A percentile compares a stretch with the other conserved stretches of the same genome.
Conservation (phyloP, 2,113 vertebrate species). For the Anhinga rufa region DNA sequence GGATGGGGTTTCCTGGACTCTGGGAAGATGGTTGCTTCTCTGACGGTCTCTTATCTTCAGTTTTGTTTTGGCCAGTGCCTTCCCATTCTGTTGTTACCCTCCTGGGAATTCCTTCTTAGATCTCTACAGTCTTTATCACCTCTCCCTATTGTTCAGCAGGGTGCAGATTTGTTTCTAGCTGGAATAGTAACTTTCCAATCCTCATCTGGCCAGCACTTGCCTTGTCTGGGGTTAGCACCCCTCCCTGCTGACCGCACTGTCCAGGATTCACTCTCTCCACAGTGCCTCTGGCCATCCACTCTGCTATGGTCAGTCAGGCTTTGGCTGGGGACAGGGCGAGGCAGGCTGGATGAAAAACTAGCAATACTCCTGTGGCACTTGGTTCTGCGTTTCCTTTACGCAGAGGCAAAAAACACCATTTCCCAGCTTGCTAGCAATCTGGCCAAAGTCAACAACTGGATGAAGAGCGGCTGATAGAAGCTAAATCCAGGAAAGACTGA, state of each 20-base stretch:
- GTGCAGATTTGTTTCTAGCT: not conserved
- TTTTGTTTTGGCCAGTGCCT: not conserved
- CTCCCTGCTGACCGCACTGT: not conserved
- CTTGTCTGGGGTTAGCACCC: not conserved
- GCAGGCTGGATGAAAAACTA: slow-evolving; percentile 1
- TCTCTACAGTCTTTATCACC: not conserved
- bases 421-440: not conserved
- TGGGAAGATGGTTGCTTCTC: not conserved
- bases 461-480: not conserved
- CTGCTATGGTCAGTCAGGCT: not conserved
- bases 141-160: not conserved
- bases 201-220: not conserved
- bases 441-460: slow-evolving; percentile 42
- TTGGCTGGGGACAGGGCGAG: not conserved
- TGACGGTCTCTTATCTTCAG: not conserved
- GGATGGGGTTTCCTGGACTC: not conserved
- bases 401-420: not conserved
- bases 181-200: not conserved
- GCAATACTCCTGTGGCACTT: slow-evolving; percentile 41
- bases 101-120: not conserved
- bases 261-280: not conserved
- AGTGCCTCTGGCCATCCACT: not conserved
- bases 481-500: slow-evolving; percentile 52
- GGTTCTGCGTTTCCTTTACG: slow-evolving; percentile 1
- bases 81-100: not conserved